Evolutionary conservation across 2,113 vertebrate genomes (phyloP), one percentile per base, ranked within the genome.

Genomic region (Thalassarche chlororhynchos): DNA sequence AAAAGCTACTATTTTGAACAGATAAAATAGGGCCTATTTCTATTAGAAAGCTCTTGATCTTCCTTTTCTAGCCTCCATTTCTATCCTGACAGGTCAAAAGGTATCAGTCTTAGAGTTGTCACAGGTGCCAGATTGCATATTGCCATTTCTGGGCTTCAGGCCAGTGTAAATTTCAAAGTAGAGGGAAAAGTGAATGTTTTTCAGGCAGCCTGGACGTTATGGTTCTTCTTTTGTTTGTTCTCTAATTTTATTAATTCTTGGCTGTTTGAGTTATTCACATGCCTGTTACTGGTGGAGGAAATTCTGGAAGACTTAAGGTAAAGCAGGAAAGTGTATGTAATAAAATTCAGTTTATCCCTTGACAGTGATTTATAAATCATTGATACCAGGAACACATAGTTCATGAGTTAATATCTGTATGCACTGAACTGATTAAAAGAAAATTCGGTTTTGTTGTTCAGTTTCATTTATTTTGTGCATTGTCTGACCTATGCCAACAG

Each of bases 81-180:
- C 54, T 81, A 16, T 32, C 24, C 29, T 78, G 61, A 81, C n/a
- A 86, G 28, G 74, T 84, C 58, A 89, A 77, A 96, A 88, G 28
- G 86, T 66, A 81, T 5, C 42, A 86, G 31, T 80, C 47, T 60
- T 92, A 62, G 58, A 36, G 57, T 91, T 94, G 51, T 77, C 69
- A 91, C 57, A 96, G 92, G 84, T 92, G 69, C 75, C 61, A 58
- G 23, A 77, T 75, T 89, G 21, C 58, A 70, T 84, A 66, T 97
- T 92, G 69, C 51, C 29, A n/a, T 92, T 95, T 94, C 93, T 92
- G 90, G 96, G 95, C 92, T 90, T 78, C 49, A 71, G 65, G 82
- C 72, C 92, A 94, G 69, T 68, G 78, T 77, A 96, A 97, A 96
- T 95, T 95, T 70, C 6, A 18, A 96, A 90, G 61, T 8, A 52